phyloP scores from a whole-genome alignment of 2,113 vertebrate genomes.

The Tetraodon nigroviridis region DNA sequence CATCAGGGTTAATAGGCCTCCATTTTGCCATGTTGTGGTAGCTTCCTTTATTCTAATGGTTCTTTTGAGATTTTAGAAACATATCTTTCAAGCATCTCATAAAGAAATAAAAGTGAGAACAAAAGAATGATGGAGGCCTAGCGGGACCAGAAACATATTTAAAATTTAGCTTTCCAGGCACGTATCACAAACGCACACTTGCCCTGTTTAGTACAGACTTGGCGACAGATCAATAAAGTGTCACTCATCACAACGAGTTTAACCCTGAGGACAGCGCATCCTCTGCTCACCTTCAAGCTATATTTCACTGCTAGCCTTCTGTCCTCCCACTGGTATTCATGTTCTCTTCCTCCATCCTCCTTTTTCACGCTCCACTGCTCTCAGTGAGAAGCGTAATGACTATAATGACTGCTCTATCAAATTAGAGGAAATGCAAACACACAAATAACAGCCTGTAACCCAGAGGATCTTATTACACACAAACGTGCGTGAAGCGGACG shows the following conservation, averaged over 20 bases:
- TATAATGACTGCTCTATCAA: conserved; percentile 18
- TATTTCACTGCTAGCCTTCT: conserved; percentile 5
- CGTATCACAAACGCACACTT: conserved; percentile 15
- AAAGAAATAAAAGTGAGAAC: not conserved
- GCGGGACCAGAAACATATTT: conserved; percentile 11
- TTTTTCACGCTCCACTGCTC: conserved; percentile 8
- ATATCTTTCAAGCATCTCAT: conserved; percentile 4
- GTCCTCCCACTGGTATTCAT: conserved; percentile 13
- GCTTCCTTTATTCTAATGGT: conserved; percentile 12
- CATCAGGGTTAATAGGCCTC: conserved; percentile 1
- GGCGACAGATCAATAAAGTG: conserved; percentile 52
- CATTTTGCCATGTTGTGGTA: conserved; percentile 18
- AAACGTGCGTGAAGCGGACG: not conserved
- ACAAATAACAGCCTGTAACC: not conserved
- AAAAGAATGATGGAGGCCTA: not conserved
- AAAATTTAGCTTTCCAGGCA: conserved; percentile 37
- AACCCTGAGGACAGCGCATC: not conserved
- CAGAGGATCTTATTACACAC: not conserved
- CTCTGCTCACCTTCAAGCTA: not conserved
- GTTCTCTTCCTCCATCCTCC: conserved; percentile 13
- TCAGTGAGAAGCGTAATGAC: not conserved
- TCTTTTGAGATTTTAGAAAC: not conserved
- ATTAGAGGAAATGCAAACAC: conserved; percentile 13
- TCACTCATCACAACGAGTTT: conserved; percentile 40
- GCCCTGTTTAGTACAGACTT: conserved; percentile 29